phyloP scores from a whole-genome alignment of 1,140 invertebrate genomes.

The Meteorus sp. region DNA sequence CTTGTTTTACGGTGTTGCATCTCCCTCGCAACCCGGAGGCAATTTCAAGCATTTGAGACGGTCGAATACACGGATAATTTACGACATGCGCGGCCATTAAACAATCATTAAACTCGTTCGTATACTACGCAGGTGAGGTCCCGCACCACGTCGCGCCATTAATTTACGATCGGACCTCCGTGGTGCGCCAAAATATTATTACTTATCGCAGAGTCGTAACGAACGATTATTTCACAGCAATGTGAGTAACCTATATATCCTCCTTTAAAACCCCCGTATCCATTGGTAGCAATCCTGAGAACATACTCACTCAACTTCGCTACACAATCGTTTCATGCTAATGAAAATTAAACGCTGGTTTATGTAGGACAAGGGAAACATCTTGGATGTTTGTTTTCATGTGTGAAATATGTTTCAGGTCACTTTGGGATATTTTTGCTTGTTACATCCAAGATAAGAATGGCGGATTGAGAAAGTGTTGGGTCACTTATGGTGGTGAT shows the following conservation, averaged over 20 bases:
- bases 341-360: no score
- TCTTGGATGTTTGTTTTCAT: no score
- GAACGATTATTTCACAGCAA: slow-evolving; percentile 35
- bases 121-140: slow-evolving; percentile 55
- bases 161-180: slow-evolving; percentile 59
- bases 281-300: no score
- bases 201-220: slow-evolving; percentile 40
- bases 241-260: slow-evolving; percentile 5
- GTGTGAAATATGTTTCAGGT: no score
- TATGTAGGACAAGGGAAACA: no score
- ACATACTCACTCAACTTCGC: no score
- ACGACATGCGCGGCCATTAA: slow-evolving; percentile 58
- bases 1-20: slow-evolving; percentile 16
- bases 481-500: no score
- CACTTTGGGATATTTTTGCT: no score
- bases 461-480: no score
- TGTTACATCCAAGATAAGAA: no score
- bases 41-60: slow-evolving; percentile 58
- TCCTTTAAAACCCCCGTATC: slow-evolving; percentile 14
- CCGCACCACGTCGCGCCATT: slow-evolving; percentile 46
- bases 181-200: slow-evolving; percentile 55
- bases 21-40: slow-evolving; percentile 45
- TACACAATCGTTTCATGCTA: no score
- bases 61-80: slow-evolving; percentile 59
- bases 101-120: slow-evolving; percentile 62